Evolutionary conservation across 2,888 invertebrate genomes (phyloP).

Genomic region (Fissipunctia ypsillon): DNA sequence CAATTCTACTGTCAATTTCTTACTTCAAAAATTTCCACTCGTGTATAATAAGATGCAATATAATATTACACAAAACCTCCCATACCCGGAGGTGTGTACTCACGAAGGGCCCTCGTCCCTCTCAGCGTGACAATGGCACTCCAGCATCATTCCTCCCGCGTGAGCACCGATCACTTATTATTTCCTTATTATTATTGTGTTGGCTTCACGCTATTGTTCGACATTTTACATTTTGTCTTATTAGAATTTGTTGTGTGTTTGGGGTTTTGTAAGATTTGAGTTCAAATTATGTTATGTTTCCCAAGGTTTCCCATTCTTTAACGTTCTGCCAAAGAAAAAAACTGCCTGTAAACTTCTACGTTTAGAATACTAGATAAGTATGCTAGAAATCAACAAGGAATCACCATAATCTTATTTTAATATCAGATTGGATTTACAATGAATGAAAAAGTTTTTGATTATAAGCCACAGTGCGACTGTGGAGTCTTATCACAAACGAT

Average conservation of each 20-base stretch:
- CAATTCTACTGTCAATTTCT: slow-evolving; percentile 14
- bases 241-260: slow-evolving; percentile 21
- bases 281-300: neutral
- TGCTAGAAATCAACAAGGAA: neutral
- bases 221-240: slow-evolving; percentile 47
- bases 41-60: slow-evolving; percentile 62
- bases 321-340: neutral
- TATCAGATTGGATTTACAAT: too few relatives aligned
- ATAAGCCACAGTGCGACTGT: too few relatives aligned
- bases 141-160: slow-evolving; percentile 72
- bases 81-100: slow-evolving; percentile 75
- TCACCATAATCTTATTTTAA: neutral
- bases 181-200: slow-evolving; percentile 69
- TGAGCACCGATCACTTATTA: slow-evolving; percentile 80
- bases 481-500: too few relatives aligned
- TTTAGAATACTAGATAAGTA: neutral
- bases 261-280: neutral
- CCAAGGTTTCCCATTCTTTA: neutral
- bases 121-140: slow-evolving; percentile 78
- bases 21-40: slow-evolving; percentile 38
- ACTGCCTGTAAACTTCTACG: neutral
- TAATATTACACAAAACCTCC: slow-evolving; percentile 58
- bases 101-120: slow-evolving; percentile 72
- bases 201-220: slow-evolving; percentile 69
- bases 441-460: too few relatives aligned